These are phyloP conservation scores for Cheilosia urbana DNA, from an alignment of 2,888 invertebrate species.

Conservation along the genomic window DNA sequence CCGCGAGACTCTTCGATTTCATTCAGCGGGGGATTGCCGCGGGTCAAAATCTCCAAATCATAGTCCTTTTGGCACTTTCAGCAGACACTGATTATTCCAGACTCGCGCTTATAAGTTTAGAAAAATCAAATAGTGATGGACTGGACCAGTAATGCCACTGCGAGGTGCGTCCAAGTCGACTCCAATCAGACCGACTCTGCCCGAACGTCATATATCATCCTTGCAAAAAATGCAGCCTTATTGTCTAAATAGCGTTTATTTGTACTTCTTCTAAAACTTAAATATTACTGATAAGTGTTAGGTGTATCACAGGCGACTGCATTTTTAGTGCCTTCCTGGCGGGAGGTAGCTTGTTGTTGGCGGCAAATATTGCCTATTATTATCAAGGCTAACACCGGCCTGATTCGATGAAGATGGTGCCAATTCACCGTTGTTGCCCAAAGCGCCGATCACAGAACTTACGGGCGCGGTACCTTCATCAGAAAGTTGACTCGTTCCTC, in stretches of 20 bases:
- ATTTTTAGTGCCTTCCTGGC: slow-evolving; percentile 31
- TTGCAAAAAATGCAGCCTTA: background rate
- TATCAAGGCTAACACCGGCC: slow-evolving; percentile 8
- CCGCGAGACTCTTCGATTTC: no score
- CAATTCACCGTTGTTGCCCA: slow-evolving; percentile 76
- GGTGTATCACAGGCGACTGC: slow-evolving; percentile 5
- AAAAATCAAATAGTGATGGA: no score
- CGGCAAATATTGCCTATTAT: slow-evolving; percentile 38
- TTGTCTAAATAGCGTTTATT: slow-evolving; percentile 17
- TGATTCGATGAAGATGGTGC: slow-evolving; percentile 57
- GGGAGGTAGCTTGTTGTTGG: slow-evolving; percentile 45
- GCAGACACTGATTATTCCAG: no score
- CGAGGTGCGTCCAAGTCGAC: no score
- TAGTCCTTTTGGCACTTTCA: no score
- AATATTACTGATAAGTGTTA: background rate
- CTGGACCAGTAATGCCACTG: no score
- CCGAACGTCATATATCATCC: background rate
- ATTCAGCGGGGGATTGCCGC: no score
- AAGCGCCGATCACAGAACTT: slow-evolving; percentile 81
- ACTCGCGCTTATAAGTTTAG: no score
- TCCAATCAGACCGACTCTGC: background rate
- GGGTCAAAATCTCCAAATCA: no score
- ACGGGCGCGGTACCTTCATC: slow-evolving; percentile 81
- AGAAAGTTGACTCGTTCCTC: slow-evolving; percentile 81
- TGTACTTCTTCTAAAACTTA: background rate